A percentile compares a stretch with the other conserved stretches of the same genome.
These are phyloP conservation scores for Cordilura impudica DNA, from an alignment of 2,888 invertebrate species.

Conservation along the genomic window DNA sequence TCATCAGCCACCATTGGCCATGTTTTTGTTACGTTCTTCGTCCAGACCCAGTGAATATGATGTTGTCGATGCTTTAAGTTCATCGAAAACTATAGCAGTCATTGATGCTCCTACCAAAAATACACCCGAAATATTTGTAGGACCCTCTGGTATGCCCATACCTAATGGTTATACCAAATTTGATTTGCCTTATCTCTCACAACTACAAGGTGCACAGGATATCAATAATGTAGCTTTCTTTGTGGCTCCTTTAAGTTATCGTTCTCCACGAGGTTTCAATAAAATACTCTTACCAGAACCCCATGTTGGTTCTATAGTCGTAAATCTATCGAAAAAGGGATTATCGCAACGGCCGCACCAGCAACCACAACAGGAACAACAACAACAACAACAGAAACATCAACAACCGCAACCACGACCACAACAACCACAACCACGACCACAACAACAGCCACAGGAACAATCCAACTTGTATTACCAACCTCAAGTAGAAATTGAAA, in stretches of 20 bases:
- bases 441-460: slow-evolving; percentile 28
- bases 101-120: slow-evolving; percentile 84
- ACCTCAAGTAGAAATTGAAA: slow-evolving; percentile 42
- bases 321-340: slow-evolving; percentile 79
- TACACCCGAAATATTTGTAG: slow-evolving; percentile 88
- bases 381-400: too few relatives aligned
- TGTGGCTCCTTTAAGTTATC: slow-evolving; percentile 90
- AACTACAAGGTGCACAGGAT: slow-evolving; percentile 79
- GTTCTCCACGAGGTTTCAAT: slow-evolving; percentile 89
- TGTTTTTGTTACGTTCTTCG: slow-evolving; percentile 82
- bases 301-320: slow-evolving; percentile 91
- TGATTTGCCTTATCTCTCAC: slow-evolving; percentile 88
- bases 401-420: slow-evolving; percentile 2
- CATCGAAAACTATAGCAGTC: slow-evolving; percentile 86
- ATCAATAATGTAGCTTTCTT: slow-evolving; percentile 89
- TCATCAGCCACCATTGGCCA: slow-evolving; percentile 90
- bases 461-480: slow-evolving; percentile 5
- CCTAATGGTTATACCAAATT: slow-evolving; percentile 88
- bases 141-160: slow-evolving; percentile 85
- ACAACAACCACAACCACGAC: slow-evolving; percentile 59
- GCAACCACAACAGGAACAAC: slow-evolving; percentile 43
- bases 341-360: slow-evolving; percentile 16
- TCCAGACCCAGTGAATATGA: slow-evolving; percentile 82
- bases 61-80: slow-evolving; percentile 84
- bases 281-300: slow-evolving; percentile 92